Evolutionary conservation across 2,113 vertebrate genomes (phyloP).

Genomic region (Podiceps cristatus): DNA sequence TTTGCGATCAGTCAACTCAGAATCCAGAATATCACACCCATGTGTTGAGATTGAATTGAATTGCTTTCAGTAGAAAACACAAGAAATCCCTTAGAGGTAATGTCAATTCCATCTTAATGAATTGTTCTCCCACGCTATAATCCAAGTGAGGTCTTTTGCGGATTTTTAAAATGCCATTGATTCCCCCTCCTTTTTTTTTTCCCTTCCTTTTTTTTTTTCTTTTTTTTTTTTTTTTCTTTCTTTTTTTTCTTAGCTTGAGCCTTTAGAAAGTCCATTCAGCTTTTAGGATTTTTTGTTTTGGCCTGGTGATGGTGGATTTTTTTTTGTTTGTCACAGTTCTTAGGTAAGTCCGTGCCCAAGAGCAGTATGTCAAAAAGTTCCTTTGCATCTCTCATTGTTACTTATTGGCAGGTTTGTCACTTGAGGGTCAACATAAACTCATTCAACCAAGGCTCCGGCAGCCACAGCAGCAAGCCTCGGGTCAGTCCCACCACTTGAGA

Average conservation of each 20-base stretch:
- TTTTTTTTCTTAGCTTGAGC: too few species aligned
- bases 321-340: not conserved
- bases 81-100: not conserved
- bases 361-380: not conserved
- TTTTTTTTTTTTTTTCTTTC: not conserved
- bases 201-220: too few species aligned
- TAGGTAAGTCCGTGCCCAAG: not conserved
- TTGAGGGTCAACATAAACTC: conserved; percentile 38
- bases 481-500: conserved; percentile 35
- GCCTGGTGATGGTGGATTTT: not conserved
- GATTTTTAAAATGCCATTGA: conserved; percentile 23
- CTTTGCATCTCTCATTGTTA: conserved; percentile 10
- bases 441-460: not conserved
- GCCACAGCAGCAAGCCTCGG: not conserved
- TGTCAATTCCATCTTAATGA: conserved; percentile 33
- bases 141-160: conserved; percentile 28
- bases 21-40: conserved; percentile 3
- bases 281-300: not conserved
- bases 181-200: not conserved
- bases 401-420: conserved; percentile 41
- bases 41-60: conserved; percentile 19
- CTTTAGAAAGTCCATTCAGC: conserved; percentile 3
- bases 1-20: conserved; percentile 1
- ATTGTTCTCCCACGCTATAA: conserved; percentile 22
- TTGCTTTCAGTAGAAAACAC: not conserved